Base-by-base conservation (phyloP, 1,140 invertebrate genomes). In the Manduca sexta region DNA sequence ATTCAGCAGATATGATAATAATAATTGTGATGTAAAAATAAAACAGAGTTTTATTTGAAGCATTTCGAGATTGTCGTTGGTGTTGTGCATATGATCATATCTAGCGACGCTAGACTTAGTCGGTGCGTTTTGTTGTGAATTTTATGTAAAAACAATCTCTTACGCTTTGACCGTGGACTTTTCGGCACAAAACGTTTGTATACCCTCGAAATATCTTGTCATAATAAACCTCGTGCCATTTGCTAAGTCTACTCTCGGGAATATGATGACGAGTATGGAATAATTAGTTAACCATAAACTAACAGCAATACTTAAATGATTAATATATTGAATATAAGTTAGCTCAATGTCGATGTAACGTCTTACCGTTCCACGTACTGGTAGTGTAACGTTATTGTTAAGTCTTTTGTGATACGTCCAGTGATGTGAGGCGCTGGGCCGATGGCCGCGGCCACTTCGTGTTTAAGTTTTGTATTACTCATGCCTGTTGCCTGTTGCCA, bases 21-120 rank as follows among this genome's bases (percentile, higher is more conserved):
- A 79, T 74, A 74, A 75, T 81, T 81, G 74, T 85, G 78, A 84
- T 83, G 57, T 68, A 56, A 70, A 56, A 82, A 83, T 83, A 85
- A 85, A 84, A 84, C 81, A 75, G 76, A 85, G 79, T 85, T 85
- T 85, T 85, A 85, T 85, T 85, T 85, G 67, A 74, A 71, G 70
- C 75, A 72, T 82, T 82, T 80, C 71, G 74, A 74, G 69, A 74
- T 69, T 67, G 64, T 70, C 69, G 62, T 74, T 69, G 74, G 74
- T 69, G 74, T 81, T 74, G 78, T 84, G 81, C 74, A 78, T 78
- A 66, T 45, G 21, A 26, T 26, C 21, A 8, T 26, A 60, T 74
- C 81, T 80, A 80, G 77, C 76, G 69, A 72, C 75, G 79, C 77
- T 82, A 79, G 82, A 75, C 43, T 18, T 69, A 66, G 49, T 48